These are phyloP conservation scores for Apodemus sylvaticus DNA, from an alignment of 2,113 vertebrate species.

Conservation along the genomic window DNA sequence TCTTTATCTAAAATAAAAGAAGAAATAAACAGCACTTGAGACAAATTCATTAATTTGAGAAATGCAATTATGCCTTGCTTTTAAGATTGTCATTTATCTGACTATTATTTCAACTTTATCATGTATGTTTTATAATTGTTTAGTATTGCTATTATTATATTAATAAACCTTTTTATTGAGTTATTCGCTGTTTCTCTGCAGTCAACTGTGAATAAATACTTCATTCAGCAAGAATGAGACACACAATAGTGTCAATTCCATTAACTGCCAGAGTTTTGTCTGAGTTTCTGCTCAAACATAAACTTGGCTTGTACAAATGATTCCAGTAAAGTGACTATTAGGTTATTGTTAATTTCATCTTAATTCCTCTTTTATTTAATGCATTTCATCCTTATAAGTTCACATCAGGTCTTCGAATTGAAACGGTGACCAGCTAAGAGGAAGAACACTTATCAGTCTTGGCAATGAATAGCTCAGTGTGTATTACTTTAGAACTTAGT, in stretches of 20 bases:
- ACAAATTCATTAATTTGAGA: neutral
- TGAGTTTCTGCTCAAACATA: slow-evolving; percentile 5
- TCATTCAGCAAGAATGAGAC: neutral
- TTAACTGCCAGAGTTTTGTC: neutral
- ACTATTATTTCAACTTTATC: neutral
- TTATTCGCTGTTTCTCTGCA: neutral
- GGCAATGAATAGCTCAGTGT: neutral
- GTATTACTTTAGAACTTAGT: slow-evolving; percentile 2
- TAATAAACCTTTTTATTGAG: neutral
- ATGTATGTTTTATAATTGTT: neutral
- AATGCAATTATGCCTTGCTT: neutral
- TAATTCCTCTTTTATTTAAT: neutral
- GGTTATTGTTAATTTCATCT: neutral
- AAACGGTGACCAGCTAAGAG: neutral
- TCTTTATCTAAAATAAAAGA: neutral
- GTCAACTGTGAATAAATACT: neutral
- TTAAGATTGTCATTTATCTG: neutral
- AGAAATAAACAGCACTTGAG: neutral
- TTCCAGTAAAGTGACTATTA: neutral
- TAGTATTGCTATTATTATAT: neutral
- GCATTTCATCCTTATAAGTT: neutral
- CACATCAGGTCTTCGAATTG: neutral
- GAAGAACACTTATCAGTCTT: neutral
- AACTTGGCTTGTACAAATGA: neutral
- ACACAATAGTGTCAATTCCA: neutral